Conservation (phyloP, 2,797 vertebrate species). For the Tangara arthus region DNA sequence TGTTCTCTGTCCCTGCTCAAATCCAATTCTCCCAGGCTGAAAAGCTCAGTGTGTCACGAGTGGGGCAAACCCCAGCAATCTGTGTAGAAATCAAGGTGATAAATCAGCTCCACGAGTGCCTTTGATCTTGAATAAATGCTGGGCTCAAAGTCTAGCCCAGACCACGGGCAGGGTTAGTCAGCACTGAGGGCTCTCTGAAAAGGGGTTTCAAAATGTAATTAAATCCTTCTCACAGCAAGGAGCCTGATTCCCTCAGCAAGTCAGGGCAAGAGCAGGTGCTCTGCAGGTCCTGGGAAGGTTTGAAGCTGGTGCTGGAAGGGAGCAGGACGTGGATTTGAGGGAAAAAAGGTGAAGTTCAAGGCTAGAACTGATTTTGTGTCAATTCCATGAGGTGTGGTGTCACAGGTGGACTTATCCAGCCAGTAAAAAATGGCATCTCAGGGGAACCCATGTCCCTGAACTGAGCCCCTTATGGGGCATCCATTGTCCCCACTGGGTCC, state of each 20-base stretch:
- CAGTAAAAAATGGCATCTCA: background rate
- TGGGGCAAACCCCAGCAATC: background rate
- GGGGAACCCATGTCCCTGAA: fast-evolving
- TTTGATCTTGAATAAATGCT: background rate
- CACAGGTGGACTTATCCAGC: background rate
- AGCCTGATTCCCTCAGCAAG: background rate
- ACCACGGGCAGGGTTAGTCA: background rate
- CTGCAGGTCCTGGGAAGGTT: background rate
- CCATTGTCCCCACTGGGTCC: fast-evolving
- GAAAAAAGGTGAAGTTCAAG: background rate
- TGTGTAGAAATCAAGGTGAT: background rate
- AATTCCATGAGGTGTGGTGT: background rate
- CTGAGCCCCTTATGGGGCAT: background rate
- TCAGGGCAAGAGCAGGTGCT: background rate
- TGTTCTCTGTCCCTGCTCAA: background rate
- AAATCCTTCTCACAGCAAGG: background rate
- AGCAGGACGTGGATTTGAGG: background rate
- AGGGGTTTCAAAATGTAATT: background rate
- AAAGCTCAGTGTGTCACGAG: background rate
- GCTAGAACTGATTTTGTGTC: background rate
- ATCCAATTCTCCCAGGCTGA: background rate
- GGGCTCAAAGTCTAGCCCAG: background rate
- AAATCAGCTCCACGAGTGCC: background rate
- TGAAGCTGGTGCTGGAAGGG: background rate
- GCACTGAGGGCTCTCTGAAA: background rate